Evolutionary conservation across 2,797 vertebrate species (phyloP).

Genomic region (Betta splendens): DNA sequence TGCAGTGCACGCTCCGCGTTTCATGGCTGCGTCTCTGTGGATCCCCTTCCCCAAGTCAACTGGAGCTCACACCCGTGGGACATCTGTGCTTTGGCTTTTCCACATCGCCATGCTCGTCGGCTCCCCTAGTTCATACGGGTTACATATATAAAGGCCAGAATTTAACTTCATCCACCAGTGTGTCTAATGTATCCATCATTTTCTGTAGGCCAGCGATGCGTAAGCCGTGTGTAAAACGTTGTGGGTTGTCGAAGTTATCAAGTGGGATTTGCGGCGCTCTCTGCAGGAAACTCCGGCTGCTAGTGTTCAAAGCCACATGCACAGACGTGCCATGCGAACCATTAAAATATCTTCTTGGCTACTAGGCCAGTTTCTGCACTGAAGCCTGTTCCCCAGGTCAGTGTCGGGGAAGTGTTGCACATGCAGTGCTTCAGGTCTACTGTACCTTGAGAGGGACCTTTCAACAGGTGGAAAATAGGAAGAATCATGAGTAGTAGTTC

Average conservation of each 20-base stretch:
- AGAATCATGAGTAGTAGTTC: conserved; percentile 44
- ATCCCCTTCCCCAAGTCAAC: conserved; percentile 23
- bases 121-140: conserved; percentile 36
- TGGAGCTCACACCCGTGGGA: conserved; percentile 40
- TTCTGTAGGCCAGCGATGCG: conserved; percentile 79
- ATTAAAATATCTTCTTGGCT: conserved; percentile 96
- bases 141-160: conserved; percentile 29
- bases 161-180: conserved; percentile 43
- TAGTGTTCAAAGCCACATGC: conserved; percentile 97
- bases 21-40: conserved; percentile 5
- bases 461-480: conserved; percentile 91
- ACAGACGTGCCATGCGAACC: conserved; percentile 94
- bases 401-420: conserved; percentile 70
- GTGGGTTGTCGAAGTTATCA: conserved; percentile 97
- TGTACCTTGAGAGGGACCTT: conserved; percentile 71
- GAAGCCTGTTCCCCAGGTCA: conserved; percentile 88
- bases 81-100: conserved; percentile 64
- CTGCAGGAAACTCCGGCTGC: conserved; percentile 95
- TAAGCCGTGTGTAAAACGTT: conserved; percentile 85
- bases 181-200: conserved; percentile 52
- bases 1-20: conserved; percentile 9
- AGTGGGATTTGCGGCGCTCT: conserved; percentile 98
- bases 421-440: conserved; percentile 44
- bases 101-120: conserved; percentile 44
- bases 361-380: conserved; percentile 87